Base-by-base conservation (phyloP, 2,888 invertebrate genomes). In the Andrena bucephala region DNA sequence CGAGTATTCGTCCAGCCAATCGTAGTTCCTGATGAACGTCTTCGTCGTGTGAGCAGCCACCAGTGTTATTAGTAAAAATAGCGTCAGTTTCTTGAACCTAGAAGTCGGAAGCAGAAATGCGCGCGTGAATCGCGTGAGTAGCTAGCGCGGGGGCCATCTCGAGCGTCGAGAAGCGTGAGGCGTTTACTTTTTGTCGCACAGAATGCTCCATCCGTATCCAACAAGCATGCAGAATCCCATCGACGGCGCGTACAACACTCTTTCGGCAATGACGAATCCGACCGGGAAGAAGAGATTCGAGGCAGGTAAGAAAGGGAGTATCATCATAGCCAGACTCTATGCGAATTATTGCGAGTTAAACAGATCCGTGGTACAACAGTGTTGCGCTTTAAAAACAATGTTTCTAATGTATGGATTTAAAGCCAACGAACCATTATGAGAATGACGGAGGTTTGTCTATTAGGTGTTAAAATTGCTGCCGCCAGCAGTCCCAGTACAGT, bases 211-310 rank as follows among this genome's bases (percentile, higher is more conserved):
- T 50, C 98, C 98, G 91, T 98, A 98, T 2, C 98, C 98, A 2
- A 99, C 96, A 29, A 99, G 95, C 94, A 99, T 96, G 92, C 99
- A 99, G 95, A 98, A 99, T 70, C 99, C 99, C 98, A 99, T 99
- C 16, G 99, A 99, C 0, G 99, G 99, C 95, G 98, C 98, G 94
- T 99, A 99, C 4, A 99, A 95, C 63, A 99, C 97, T 87, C 99
- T 95, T 94, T 99, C 99, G 1, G 99, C 99, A 42, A 99, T 97
- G 83, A 99, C 99, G 94, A 99, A 99, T 1, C 99, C 99, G 70
- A 99, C 99, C 0, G 99, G 98, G 95, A 99, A 99, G 95, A 99
- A 99, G 67, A 99, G 95, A 95, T 99, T 99, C 70, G 99, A 99
- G 0, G 99, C 99, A 72, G 99, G 99, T 85, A 99, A 95, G 94